Evolutionary conservation across 2,888 invertebrate genomes (phyloP).

Genomic region (Xiphydria camelus): DNA sequence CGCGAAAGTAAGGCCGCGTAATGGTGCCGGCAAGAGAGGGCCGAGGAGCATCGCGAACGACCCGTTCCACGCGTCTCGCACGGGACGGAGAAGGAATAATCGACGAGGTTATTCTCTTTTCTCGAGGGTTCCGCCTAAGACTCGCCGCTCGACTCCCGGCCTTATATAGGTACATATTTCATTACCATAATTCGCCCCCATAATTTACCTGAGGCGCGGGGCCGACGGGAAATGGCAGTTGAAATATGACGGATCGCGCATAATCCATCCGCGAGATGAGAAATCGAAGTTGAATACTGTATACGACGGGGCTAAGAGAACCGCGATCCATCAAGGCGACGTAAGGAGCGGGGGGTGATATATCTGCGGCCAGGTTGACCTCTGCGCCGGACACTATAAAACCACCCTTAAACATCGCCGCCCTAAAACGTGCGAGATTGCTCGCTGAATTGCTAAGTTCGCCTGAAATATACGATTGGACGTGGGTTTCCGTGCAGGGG

Average conservation of each 20-base stretch:
- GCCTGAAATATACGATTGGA: slow-evolving; percentile 9
- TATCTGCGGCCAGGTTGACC: slow-evolving; percentile 49
- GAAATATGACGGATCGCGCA: slow-evolving; percentile 21
- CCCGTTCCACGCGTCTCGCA: no score
- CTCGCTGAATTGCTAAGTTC: slow-evolving; percentile 34
- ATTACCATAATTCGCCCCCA: no score
- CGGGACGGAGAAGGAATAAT: no score
- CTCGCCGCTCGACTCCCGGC: no score
- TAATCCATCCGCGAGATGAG: slow-evolving; percentile 36
- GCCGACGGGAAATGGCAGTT: slow-evolving; percentile 12
- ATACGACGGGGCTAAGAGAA: slow-evolving; percentile 26
- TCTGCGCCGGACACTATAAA: slow-evolving; percentile 52
- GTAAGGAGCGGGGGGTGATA: slow-evolving; percentile 36
- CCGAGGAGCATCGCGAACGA: no score
- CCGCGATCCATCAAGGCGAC: slow-evolving; percentile 39
- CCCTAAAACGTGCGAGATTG: slow-evolving; percentile 38
- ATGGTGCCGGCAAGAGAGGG: no score
- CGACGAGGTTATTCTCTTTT: no score
- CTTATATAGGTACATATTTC: no score
- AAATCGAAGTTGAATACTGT: slow-evolving; percentile 33
- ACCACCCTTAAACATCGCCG: slow-evolving; percentile 49
- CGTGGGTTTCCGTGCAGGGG: no score
- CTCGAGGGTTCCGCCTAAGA: no score
- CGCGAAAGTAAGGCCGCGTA: no score
- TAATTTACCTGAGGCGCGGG: no score